Evolutionary conservation across 2,888 invertebrate species (phyloP).

Genomic region (Eupithecia insigniata): DNA sequence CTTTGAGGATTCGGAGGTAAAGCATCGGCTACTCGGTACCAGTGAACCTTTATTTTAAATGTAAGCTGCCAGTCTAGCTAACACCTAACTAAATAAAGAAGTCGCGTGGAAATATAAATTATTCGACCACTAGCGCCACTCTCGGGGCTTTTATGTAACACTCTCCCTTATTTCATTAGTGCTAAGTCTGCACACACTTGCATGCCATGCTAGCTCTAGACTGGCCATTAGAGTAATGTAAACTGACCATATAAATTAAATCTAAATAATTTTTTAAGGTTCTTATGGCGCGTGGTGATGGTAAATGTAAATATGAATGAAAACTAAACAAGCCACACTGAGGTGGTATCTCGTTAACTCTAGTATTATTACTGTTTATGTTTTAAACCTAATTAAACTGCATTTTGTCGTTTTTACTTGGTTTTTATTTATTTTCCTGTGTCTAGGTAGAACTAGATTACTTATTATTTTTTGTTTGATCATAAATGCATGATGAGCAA

Average conservation of each 20-base stretch:
- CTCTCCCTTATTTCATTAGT: neutral
- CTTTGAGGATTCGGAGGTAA: too few species aligned
- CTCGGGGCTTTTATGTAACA: neutral
- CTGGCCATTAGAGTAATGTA: neutral
- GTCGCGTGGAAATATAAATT: neutral
- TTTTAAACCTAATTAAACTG: conserved; percentile 44
- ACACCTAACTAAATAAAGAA: neutral
- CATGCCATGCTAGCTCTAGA: neutral
- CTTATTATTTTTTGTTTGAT: neutral
- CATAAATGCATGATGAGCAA: too few species aligned
- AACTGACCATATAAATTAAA: neutral
- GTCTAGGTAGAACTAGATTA: neutral
- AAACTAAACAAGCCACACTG: neutral
- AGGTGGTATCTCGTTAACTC: conserved; percentile 20
- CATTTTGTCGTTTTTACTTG: conserved; percentile 40
- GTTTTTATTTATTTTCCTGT: conserved; percentile 25
- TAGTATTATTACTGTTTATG: conserved; percentile 46
- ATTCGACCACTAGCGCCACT: neutral
- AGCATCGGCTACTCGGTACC: neutral
- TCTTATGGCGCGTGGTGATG: conserved; percentile 27
- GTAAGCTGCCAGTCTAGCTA: neutral
- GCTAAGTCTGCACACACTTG: neutral
- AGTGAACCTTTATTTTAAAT: neutral
- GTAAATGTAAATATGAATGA: conserved; percentile 19
- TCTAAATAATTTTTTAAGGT: neutral